A percentile compares a stretch with the other conserved stretches of the same genome.
These are phyloP conservation scores for Atlantisia rogersi DNA, from an alignment of 2,113 vertebrate species.

Conservation along the genomic window DNA sequence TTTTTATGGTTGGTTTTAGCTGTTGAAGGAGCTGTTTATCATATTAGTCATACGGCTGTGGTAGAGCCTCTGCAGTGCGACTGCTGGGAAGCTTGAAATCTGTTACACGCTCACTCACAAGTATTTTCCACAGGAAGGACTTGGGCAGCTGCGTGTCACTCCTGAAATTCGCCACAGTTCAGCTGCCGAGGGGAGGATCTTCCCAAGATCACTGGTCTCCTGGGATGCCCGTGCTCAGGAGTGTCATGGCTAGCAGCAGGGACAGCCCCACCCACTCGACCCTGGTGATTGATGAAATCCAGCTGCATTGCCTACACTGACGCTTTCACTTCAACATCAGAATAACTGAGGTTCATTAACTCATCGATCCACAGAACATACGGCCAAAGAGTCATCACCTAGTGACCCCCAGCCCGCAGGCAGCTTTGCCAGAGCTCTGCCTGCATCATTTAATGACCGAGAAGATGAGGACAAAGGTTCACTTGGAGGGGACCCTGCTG, in stretches of 20 bases:
- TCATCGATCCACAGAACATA: neutral
- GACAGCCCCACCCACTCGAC: neutral
- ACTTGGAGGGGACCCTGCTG: neutral
- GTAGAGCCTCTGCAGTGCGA: neutral
- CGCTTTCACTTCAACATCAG: neutral
- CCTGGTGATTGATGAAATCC: neutral
- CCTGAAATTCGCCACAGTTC: neutral
- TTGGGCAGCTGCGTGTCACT: neutral
- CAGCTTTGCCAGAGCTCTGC: neutral
- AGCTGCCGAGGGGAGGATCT: neutral
- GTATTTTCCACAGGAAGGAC: neutral
- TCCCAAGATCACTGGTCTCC: neutral
- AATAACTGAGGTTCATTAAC: neutral
- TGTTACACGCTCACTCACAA: neutral
- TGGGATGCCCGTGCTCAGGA: neutral
- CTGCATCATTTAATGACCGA: neutral
- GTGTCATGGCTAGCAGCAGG: neutral
- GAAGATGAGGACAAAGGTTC: neutral
- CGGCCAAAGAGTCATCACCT: fast-evolving
- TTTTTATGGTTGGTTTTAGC: neutral
- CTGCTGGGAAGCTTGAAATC: neutral
- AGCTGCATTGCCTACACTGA: neutral
- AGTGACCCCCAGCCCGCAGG: neutral
- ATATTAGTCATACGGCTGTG: neutral
- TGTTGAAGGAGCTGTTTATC: neutral